Base-by-base conservation (phyloP, 2,888 invertebrate species). In the Magallana nippona region DNA sequence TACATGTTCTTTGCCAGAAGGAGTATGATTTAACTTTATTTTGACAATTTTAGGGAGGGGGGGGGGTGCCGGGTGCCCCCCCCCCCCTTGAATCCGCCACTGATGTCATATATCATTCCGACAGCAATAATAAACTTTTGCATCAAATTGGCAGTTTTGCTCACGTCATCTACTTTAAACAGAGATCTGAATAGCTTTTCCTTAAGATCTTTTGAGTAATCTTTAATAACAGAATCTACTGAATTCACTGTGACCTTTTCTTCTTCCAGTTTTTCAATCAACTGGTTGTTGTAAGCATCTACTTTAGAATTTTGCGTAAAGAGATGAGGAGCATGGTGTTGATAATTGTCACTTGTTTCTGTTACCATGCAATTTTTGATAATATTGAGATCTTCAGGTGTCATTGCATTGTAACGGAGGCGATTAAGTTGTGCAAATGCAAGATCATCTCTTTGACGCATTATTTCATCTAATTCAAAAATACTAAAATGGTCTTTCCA, bases 381-480 rank as follows among this genome's bases (percentile, higher is more conserved):
- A n/a, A 60, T n/a, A 32, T 15, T 32, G 22, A 22, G 22, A 55
- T 78, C 55, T 19, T 78, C 78, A n/a, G 15, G 27, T 78, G 87
- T 86, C 22, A 84, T 85, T 13, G 82, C 17, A 55, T 84, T 85
- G 81, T 86, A 81, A n/a, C 86, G 78, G 11, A 87, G 57, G 27
- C 86, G 55, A 77, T 88, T 87, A 8, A 88, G 62, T 62, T 79
- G 19, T n/a, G 88, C 88, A 86, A 87, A 87, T 11, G 79, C 44
- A 19, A 15, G 71, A 60, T 79, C 79, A 17, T 87, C 83, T 79
- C 44, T 83, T 80, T 88, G 88, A 27, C 86, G 44, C 88, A 86
- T 87, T 55, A 88, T 86, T 80, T 88, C 79, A 10, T 22, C 81
- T 0, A 88, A 82, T 32, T 88, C 86, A 85, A 83, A 86, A 83